Evolutionary conservation across 2,888 invertebrate species (phyloP).

Genomic region (Rhagophthalmus giganteus): DNA sequence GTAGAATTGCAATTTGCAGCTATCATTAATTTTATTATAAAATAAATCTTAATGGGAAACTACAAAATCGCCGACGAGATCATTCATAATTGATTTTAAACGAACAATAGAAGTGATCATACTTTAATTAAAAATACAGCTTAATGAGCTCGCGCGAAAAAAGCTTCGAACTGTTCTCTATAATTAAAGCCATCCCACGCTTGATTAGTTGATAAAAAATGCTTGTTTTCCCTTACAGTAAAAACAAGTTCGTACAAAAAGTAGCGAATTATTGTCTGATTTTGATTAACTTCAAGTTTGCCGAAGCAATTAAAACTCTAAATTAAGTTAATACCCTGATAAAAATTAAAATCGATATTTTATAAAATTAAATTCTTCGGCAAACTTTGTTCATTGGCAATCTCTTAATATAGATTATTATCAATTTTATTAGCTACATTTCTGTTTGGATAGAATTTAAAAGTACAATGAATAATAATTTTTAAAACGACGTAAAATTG

Average conservation of each 20-base stretch:
- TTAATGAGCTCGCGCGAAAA: background rate
- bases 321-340: slow-evolving; percentile 5
- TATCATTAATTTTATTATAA: too few species aligned
- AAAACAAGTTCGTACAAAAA: background rate
- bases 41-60: too few species aligned
- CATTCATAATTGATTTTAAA: too few species aligned
- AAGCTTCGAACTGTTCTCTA: background rate
- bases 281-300: slow-evolving; percentile 10
- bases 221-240: background rate
- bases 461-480: background rate
- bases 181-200: background rate
- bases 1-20: too few species aligned
- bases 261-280: slow-evolving; percentile 10
- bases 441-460: background rate
- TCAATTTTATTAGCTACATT: background rate
- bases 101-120: too few species aligned
- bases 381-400: background rate
- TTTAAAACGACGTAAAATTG: slow-evolving; percentile 2
- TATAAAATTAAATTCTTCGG: slow-evolving; percentile 1
- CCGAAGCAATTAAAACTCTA: slow-evolving; percentile 12
- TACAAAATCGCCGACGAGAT: too few species aligned
- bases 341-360: background rate
- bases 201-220: background rate
- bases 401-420: background rate
- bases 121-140: background rate